Evolutionary conservation across 2,888 invertebrate genomes (phyloP), one percentile per base, ranked within the genome.

Genomic region (Nudaria mundana): DNA sequence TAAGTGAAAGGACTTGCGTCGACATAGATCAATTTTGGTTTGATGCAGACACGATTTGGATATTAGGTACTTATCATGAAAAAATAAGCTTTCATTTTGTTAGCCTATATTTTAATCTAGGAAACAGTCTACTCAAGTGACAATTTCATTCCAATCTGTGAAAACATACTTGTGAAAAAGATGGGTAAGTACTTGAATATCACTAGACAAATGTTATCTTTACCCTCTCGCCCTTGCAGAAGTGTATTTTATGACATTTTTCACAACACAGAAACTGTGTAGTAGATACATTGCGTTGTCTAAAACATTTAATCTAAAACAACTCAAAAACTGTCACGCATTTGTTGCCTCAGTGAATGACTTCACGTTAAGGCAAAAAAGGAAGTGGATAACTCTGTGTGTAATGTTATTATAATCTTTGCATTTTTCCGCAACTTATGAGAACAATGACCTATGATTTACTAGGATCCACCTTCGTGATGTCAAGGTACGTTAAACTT

Each of bases 1-100:
- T 68, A 74, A 83, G 84, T 80, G 84, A 83, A 86, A 85, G 84
- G 81, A 78, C 75, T 71, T 66, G 64, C 63, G 66, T 63, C 64
- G 60, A 23, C 76, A 81, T 57, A 78, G 80, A 81, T 58, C 67
- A 78, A 44, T 30, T 31, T 14, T 18, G 30, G 34, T n/a, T 33
- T 8, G 10, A 12, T 42, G 41, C 24, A 45, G 46, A 56, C 35
- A 8, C 4, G 23, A n/a, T 8, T 31, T 22, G 22, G 29, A 40
- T 38, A 15, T 15, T n/a, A n/a, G n/a, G n/a, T n/a, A n/a, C n/a
- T n/a, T n/a, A n/a, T n/a, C n/a, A n/a, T n/a, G n/a, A n/a, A n/a
- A n/a, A n/a, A n/a, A n/a, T n/a, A n/a, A n/a, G 10, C 20, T 18
- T 4, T 32, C 11, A 6, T 25, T 2, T 15, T 15, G 4, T 8